A percentile compares a stretch with the other conserved stretches of the same genome.
Conservation (phyloP, 2,888 invertebrate genomes). For the Junonia oenone region DNA sequence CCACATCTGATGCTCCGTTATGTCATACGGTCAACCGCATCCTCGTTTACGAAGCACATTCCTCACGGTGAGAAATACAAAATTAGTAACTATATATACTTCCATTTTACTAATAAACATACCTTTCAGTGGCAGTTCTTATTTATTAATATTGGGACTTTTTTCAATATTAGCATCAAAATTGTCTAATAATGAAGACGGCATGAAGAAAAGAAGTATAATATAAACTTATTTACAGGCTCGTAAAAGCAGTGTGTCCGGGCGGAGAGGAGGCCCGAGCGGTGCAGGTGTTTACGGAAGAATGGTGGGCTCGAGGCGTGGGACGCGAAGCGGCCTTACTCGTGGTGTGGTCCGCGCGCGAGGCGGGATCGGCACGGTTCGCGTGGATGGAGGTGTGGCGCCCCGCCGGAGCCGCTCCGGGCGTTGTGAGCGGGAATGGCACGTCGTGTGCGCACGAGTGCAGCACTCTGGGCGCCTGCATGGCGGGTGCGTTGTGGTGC, state of each 20-base stretch:
- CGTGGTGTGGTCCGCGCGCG: constrained; percentile 91
- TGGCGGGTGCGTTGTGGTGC: constrained; percentile 81
- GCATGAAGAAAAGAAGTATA: not conserved
- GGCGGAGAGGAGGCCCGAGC: constrained; percentile 83
- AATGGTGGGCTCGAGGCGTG: constrained; percentile 79
- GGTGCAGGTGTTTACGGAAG: constrained; percentile 89
- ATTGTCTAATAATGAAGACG: too few relatives aligned
- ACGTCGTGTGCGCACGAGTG: constrained; percentile 68
- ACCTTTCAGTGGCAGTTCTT: not conserved
- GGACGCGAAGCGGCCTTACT: constrained; percentile 84
- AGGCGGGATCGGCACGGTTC: constrained; percentile 87
- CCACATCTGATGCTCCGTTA: constrained; percentile 81
- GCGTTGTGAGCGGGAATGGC: constrained; percentile 52
- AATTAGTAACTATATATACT: not conserved
- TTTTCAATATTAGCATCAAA: too few relatives aligned
- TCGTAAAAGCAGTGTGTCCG: constrained; percentile 86
- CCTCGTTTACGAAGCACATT: constrained; percentile 88
- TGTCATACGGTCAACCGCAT: constrained; percentile 89
- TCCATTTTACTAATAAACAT: not conserved
- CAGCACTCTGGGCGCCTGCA: constrained; percentile 88
- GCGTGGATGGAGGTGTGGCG: constrained; percentile 88
- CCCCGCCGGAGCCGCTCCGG: constrained; percentile 71
- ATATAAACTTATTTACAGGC: constrained; percentile 38
- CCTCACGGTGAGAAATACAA: constrained; percentile 57
- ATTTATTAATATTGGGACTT: too few relatives aligned